phyloP scores from a whole-genome alignment of 2,113 vertebrate genomes.

The Eidolon helvum region DNA sequence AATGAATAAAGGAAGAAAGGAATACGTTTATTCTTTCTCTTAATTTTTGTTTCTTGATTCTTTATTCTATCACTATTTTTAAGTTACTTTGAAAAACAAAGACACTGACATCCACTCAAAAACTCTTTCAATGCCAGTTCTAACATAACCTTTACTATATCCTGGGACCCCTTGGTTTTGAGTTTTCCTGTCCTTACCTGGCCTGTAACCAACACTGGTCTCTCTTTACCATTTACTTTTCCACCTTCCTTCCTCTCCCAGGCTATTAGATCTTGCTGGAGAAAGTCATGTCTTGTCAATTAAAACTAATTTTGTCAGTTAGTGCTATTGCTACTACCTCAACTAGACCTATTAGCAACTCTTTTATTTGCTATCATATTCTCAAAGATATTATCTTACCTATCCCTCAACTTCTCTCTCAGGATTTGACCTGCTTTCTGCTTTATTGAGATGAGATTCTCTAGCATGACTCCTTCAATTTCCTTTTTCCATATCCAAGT shows the following conservation, averaged over 20 bases:
- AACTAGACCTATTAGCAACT: not conserved
- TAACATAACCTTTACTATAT: not conserved
- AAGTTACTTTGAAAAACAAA: constrained; percentile 4
- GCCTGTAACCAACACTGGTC: not conserved
- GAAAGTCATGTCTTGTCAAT: not conserved
- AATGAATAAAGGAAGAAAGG: not conserved
- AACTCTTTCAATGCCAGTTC: not conserved
- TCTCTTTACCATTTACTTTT: not conserved
- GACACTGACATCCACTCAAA: not conserved
- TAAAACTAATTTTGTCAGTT: not conserved
- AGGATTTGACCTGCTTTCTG: not conserved
- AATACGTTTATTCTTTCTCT: not conserved
- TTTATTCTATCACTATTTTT: constrained; percentile 27
- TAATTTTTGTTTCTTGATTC: not conserved
- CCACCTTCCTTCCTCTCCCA: not conserved
- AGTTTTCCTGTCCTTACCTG: not conserved
- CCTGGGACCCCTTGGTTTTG: not conserved
- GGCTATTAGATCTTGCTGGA: not conserved
- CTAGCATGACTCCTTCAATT: not conserved
- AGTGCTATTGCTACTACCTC: not conserved
- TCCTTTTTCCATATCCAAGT: not conserved
- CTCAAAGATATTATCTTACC: not conserved
- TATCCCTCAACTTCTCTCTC: not conserved
- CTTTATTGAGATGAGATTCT: constrained; percentile 5
- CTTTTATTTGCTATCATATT: not conserved